phyloP scores from a whole-genome alignment of 2,113 vertebrate genomes.

The Bambusicola thoracicus region DNA sequence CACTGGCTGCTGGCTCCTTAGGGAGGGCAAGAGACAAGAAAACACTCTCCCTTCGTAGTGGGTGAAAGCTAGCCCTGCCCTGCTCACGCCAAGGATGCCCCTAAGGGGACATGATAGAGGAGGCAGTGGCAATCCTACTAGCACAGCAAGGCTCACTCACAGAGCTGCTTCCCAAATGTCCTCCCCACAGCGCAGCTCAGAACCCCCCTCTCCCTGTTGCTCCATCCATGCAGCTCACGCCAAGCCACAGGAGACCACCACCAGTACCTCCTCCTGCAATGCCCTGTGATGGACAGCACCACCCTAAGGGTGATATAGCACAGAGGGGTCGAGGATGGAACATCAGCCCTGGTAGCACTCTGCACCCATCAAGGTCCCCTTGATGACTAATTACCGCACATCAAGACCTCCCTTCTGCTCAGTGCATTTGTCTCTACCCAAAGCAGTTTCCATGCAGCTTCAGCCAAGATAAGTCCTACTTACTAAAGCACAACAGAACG shows the following conservation, averaged over 20 bases:
- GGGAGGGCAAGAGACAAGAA: background rate
- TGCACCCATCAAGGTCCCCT: background rate
- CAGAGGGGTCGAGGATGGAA: background rate
- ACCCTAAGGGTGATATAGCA: background rate
- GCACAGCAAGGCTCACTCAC: too few relatives aligned
- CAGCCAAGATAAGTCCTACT: constrained; percentile 5
- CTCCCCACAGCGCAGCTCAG: background rate
- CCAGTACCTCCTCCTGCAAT: background rate
- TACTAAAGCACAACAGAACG: constrained; percentile 36
- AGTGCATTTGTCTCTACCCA: accelerated
- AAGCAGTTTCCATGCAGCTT: background rate
- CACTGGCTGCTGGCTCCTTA: background rate
- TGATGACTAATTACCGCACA: accelerated
- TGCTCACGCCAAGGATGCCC: background rate
- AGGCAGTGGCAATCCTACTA: background rate
- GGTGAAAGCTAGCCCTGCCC: background rate
- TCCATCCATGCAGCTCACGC: background rate
- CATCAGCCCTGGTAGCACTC: background rate
- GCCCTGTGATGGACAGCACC: background rate
- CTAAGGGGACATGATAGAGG: background rate
- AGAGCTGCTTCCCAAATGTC: background rate
- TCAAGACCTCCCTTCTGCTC: background rate
- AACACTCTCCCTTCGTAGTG: background rate
- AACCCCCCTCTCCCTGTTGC: background rate
- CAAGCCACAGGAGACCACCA: background rate